Base-by-base conservation (phyloP, 1,140 invertebrate genomes). In the Drosophila tani region DNA sequence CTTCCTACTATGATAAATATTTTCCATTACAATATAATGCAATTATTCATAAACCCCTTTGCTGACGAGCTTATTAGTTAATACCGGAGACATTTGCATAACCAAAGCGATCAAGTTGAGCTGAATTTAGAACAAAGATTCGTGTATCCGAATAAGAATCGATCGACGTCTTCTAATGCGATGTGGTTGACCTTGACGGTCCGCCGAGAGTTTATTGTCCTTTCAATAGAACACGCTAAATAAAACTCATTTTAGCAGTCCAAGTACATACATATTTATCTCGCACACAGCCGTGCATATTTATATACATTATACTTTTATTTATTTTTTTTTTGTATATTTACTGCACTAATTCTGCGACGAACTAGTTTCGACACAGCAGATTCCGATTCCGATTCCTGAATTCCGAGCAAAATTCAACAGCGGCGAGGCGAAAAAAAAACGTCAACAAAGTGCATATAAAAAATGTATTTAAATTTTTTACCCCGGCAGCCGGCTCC, bases 181-280 rank as follows among this genome's bases (percentile, higher is more conserved):
- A 91, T 74, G 79, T 78, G 79, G 86, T 91, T 81, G 86, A 91
- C 86, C 86, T 91, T 91, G 86, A 76, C 74, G 73, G 53, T 68
- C 79, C 58, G 75, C 66, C 70, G 50, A 82, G 75, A 91, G 86
- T 91, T 91, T 91, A 91, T 91, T 91, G 86, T 91, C 86, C 86
- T 91, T 90, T 91, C 71, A 90, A 91, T 91, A 91, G 85, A 91
- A 88, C 86, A 90, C 85, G 84, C 84, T 87, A 88, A 87, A 90
- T 88, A 84, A 83, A 88, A 63, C 74, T 45, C 50, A 66, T 70
- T 83, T 82, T 69, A 82, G 70, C 66, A 56, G 60, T 24, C 77
- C 68, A 62, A 32, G 50, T 70, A 73, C 75, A 71, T 77, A 75
- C 21, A 46, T 45, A 55, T 55, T 40, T 32, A 49, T 7, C 24